These are phyloP conservation scores for Actinemys pallida DNA, from an alignment of 2,113 vertebrate genomes.

Conservation along the genomic window DNA sequence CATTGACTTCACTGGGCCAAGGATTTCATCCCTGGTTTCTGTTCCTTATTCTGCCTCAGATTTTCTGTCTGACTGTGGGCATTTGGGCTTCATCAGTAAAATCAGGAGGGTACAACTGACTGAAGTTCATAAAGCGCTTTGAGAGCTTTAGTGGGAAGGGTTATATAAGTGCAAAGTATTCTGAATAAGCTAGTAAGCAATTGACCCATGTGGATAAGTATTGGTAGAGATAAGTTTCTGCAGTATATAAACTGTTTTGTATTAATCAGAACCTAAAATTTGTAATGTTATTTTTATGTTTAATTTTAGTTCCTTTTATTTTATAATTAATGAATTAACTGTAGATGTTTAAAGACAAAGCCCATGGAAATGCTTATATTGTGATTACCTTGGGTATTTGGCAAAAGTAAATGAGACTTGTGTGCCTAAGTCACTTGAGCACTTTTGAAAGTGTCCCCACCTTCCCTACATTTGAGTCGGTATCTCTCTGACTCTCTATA, in stretches of 20 bases:
- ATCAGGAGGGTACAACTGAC: background rate
- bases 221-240: background rate
- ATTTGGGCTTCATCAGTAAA: background rate
- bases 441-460: background rate
- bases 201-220: background rate
- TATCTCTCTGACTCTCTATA: background rate
- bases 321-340: background rate
- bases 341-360: background rate
- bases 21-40: background rate
- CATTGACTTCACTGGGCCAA: background rate
- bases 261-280: background rate
- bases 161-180: background rate
- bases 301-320: background rate
- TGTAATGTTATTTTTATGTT: background rate
- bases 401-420: background rate
- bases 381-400: background rate
- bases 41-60: background rate
- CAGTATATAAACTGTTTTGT: background rate
- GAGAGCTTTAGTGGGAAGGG: background rate
- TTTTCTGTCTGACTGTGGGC: background rate
- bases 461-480: background rate
- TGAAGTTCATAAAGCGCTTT: background rate
- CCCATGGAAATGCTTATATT: background rate
- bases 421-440: conserved; percentile 15
- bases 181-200: background rate